Evolutionary conservation across 2,888 invertebrate genomes (phyloP), one percentile per base, ranked within the genome.

Genomic region (Abrostola tripartita): DNA sequence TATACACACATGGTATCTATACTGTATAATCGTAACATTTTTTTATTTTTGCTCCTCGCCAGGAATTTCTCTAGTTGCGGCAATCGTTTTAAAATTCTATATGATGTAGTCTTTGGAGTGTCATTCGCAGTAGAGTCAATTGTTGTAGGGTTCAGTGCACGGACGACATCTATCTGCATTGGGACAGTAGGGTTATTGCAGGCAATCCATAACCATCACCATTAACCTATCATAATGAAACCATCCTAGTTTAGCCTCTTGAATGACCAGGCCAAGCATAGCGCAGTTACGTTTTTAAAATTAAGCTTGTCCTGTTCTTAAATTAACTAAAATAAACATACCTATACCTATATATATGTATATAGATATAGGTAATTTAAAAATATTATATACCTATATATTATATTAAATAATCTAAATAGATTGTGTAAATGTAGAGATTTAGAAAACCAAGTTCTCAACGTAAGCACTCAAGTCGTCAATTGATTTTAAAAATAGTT

Each of bases 111-210:
- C 62, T 71, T 67, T 77, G 37, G 14, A 41, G n/a, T 41, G 42
- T 78, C 74, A 76, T 71, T 66, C 76, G 73, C 79, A 78, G 80
- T 80, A 84, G 79, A 80, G 74, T 76, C 81, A 87, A 88, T 87
- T 86, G 81, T 76, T 24, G 76, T 47, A 76, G 76, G 74, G 82
- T 83, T 85, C 85, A 79, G 74, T 76, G 78, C 74, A 81, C 85
- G 81, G 81, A 81, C 78, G 81, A 74, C 79, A 84, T 81, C 70
- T 74, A 78, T 81, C 78, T 79, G 74, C 67, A 72, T 64, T 74
- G 68, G 64, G 63, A 63, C 76, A 71, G 61, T 70, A 68, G 68
- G 69, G 66, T 52, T 54, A 74, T 65, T 59, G 65, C 59, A 60
- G 59, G 55, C 50, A 40, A 41, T 44, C 37, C 57, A 57, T 54